Evolutionary conservation across 2,888 invertebrate genomes (phyloP), one percentile per base, ranked within the genome.

Genomic region (Acanthosepion lycidas): DNA sequence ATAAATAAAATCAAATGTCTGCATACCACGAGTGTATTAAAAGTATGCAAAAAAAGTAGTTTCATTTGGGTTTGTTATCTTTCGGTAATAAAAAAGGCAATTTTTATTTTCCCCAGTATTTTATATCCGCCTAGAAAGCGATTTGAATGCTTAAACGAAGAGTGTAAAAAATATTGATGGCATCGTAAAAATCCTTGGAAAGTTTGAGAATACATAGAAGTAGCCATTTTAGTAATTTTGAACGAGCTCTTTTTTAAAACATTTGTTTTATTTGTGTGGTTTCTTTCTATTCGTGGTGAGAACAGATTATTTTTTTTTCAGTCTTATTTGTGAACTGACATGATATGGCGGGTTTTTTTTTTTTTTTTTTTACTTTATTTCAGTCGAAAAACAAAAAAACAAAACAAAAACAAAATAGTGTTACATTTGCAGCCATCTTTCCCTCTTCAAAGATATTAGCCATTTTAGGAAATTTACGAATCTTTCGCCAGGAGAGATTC

Each of bases 191-290:
- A n/a, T 78, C 78, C 78, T 12, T 78, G 78, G n/a, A n/a, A 78
- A 78, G 78, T 78, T 78, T 78, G 28, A 78, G 78, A 78, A 78
- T 28, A 78, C 78, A 78, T 78, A 28, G n/a, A 78, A 78, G 78
- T 78, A n/a, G 78, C 78, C 78, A 15, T 78, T 78, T 78, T 78
- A 59, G 78, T 78, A 78, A 78, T 78, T 78, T n/a, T 78, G n/a
- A 78, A 28, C n/a, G n/a, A 78, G 78, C 0, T n/a, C 6, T 59
- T 59, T 59, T 20, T 20, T 23, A 4, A 23, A 23, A 3, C 6
- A 23, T n/a, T 9, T 4, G n/a, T 78, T 78, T 78, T 78, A 12
- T 78, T 78, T n/a, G n/a, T 78, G 28, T n/a, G n/a, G 20, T 15
- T 78, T 78, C n/a, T 78, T n/a, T n/a, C 28, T 78, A 78, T 78